phyloP scores from a whole-genome alignment of 2,888 invertebrate genomes.

The Strigamia maritima region DNA sequence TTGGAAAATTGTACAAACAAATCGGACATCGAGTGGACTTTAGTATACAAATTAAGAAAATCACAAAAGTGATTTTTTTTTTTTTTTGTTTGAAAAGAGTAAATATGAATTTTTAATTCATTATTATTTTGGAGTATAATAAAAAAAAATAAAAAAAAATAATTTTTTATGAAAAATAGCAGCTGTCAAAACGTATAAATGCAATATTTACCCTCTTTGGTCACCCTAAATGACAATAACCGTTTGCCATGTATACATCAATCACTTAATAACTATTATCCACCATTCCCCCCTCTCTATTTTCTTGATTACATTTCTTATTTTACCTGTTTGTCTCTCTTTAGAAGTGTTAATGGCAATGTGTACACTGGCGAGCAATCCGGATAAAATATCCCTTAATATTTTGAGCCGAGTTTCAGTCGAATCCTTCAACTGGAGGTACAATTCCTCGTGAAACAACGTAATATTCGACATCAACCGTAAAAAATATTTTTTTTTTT shows the following conservation, averaged over 20 bases:
- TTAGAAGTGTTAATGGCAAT: conserved; percentile 62
- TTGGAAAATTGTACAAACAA: background rate
- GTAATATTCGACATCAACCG: background rate
- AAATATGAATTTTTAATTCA: background rate
- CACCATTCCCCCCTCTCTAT: no score
- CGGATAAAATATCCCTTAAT: conserved; percentile 54
- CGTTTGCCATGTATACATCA: no score
- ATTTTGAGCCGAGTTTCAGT: background rate
- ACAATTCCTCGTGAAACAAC: background rate
- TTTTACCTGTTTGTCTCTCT: conserved; percentile 76
- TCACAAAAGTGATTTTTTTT: conserved; percentile 39
- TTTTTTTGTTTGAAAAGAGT: background rate
- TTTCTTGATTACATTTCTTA: conserved; percentile 31
- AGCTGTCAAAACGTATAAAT: background rate
- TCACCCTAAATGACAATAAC: background rate
- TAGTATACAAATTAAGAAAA: conserved; percentile 43
- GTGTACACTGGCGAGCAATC: conserved; percentile 57
- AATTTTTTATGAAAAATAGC: background rate
- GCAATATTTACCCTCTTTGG: background rate
- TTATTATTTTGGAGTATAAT: no score
- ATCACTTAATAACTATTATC: no score
- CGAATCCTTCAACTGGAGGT: no score
- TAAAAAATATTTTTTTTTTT: background rate
- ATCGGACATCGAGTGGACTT: background rate
- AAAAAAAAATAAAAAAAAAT: background rate